Evolutionary conservation across 2,888 invertebrate species (phyloP).

Genomic region (Caenorhabditis macrosperma): DNA sequence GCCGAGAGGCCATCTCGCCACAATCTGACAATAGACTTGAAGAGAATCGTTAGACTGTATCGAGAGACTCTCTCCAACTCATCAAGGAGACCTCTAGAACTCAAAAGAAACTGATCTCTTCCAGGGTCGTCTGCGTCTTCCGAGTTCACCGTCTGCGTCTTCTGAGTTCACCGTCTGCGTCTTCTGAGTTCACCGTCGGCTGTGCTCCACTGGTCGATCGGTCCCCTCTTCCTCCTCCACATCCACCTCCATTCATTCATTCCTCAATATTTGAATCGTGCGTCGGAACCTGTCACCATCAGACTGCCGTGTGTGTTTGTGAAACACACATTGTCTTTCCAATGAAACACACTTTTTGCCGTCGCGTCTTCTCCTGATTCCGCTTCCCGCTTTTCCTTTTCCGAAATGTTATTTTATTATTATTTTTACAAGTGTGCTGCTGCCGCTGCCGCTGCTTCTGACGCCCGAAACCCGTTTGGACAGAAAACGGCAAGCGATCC

Average conservation of each 20-base stretch:
- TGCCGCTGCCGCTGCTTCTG: too few species aligned
- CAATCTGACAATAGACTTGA: too few species aligned
- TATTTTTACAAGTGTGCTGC: constrained; percentile 46
- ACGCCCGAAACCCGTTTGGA: constrained; percentile 30
- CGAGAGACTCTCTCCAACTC: too few species aligned
- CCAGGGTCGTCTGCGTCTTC: too few species aligned
- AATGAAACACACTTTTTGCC: constrained; percentile 35
- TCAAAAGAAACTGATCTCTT: too few species aligned
- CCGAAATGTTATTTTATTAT: constrained; percentile 53
- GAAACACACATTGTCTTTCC: constrained; percentile 7
- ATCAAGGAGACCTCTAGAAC: too few species aligned
- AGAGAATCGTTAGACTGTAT: too few species aligned
- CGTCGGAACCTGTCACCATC: constrained; percentile 8
- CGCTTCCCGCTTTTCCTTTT: not conserved
- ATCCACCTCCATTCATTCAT: not conserved
- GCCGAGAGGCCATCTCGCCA: too few species aligned
- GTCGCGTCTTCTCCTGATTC: constrained; percentile 3
- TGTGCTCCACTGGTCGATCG: too few species aligned
- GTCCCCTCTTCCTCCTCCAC: not conserved
- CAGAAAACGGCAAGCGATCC: constrained; percentile 26
- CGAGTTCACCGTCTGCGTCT: too few species aligned
- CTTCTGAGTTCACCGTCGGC: too few species aligned
- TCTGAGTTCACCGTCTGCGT: too few species aligned
- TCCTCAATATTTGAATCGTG: not conserved
- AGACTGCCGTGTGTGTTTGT: not conserved